These are phyloP conservation scores for Ibidorhyncha struthersii DNA, from an alignment of 2,113 vertebrate species.

Conservation along the genomic window DNA sequence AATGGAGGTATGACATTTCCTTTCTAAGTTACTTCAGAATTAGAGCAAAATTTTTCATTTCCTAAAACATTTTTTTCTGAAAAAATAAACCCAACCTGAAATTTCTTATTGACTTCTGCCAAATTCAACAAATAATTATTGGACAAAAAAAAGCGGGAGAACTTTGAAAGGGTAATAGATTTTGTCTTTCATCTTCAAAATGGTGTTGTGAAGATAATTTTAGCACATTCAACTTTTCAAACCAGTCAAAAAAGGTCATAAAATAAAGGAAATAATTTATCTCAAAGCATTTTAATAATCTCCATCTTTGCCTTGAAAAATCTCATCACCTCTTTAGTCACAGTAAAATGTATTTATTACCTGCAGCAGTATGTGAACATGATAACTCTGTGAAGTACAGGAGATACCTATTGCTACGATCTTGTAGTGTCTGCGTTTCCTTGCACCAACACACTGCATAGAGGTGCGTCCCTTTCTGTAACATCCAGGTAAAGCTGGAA, in stretches of 20 bases:
- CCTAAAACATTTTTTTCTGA: not conserved
- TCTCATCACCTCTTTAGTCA: not conserved
- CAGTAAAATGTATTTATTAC: not conserved
- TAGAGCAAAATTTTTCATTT: not conserved
- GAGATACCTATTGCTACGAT: not conserved
- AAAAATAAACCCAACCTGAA: not conserved
- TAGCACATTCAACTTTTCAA: not conserved
- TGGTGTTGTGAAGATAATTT: not conserved
- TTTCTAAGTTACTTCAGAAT: not conserved
- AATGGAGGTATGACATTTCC: not conserved
- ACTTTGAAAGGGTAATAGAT: not conserved
- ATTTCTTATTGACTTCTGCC: not conserved
- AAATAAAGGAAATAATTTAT: not conserved
- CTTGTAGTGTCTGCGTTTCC: not conserved
- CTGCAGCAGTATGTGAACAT: not conserved
- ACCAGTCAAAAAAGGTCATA: not conserved
- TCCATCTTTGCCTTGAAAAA: not conserved
- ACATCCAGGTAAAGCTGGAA: not conserved
- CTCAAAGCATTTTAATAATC: not conserved
- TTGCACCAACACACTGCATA: not conserved
- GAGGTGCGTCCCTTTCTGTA: not conserved
- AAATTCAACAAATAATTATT: not conserved
- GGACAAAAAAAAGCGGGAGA: not conserved
- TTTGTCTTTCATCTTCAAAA: not conserved
- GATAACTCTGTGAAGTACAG: not conserved